Percentiles rank a stretch among this genome's conserved stretches.
These are phyloP conservation scores for Rhagium mordax DNA, from an alignment of 2,888 invertebrate species.

Conservation along the genomic window DNA sequence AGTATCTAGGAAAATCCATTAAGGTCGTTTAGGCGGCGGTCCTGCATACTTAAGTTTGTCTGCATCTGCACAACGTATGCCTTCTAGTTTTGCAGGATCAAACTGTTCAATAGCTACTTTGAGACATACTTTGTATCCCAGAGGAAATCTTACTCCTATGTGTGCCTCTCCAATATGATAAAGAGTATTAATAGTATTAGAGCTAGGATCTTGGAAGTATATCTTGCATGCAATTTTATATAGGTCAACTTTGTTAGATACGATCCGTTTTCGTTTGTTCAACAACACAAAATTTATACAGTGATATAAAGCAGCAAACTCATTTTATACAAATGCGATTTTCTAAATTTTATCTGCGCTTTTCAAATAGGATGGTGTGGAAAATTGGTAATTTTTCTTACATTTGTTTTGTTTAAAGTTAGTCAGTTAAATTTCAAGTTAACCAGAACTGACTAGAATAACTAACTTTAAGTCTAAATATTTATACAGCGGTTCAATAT, in stretches of 20 bases:
- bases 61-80: constrained; percentile 28
- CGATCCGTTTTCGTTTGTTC: constrained; percentile 7
- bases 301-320: background rate
- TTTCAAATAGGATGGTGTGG: background rate
- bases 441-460: too few relatives aligned
- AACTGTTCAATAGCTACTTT: constrained; percentile 32
- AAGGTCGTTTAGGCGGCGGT: constrained; percentile 15
- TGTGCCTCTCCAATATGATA: constrained; percentile 23
- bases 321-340: background rate
- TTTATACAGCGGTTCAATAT: too few relatives aligned
- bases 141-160: constrained; percentile 25
- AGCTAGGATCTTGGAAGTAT: constrained; percentile 11
- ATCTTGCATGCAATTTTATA: constrained; percentile 26
- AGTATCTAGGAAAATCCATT: constrained; percentile 25
- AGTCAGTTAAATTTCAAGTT: too few relatives aligned
- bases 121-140: constrained; percentile 24
- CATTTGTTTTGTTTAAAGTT: background rate
- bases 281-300: background rate
- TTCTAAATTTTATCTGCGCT: background rate
- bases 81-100: constrained; percentile 27
- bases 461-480: too few relatives aligned
- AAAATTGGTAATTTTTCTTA: background rate
- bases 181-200: constrained; percentile 27
- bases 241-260: constrained; percentile 28
- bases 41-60: constrained; percentile 28